Base-by-base conservation (phyloP, 1,140 invertebrate genomes). In the Drosophila pallidifrons region DNA sequence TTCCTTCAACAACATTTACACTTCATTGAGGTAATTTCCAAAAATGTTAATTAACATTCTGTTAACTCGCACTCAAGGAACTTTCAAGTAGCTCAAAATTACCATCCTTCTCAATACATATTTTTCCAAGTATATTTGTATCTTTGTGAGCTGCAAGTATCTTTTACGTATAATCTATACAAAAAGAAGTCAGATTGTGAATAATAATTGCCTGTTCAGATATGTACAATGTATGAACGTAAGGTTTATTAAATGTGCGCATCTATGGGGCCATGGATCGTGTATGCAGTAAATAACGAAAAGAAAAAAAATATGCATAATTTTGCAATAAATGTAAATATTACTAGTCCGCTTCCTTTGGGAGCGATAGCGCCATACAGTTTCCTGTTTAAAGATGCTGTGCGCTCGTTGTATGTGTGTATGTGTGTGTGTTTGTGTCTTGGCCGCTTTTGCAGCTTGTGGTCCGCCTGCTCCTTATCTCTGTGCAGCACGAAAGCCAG, bases 281-380 rank as follows among this genome's bases (percentile, higher is more conserved):
- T 72, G 35, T 66, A 65, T 61, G 13, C 13, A 30, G 11, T 47
- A 68, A 85, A 78, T 82, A 69, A 80, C 5, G 30, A 32, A 8
- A 25, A 46, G 10, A 55, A 67, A 85, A 78, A 77, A 88, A 69
- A 80, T 88, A 82, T 88, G 85, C 85, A 88, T 88, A 88, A 88
- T 88, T 88, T 89, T 81, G 85, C 85, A 88, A 88, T 88, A 88
- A 88, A 88, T 88, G 85, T 88, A 89, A 88, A 88, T 88, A 89
- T 88, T 89, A 89, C 85, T 89, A 71, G 85, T 89, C 46, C 59
- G 85, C 85, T 88, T 88, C 85, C 83, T 88, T 83, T 87, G 83
- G 83, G 83, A 87, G 75, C 77, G 77, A 78, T 70, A 83, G 85
- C 85, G 85, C 85, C 85, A 75, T 72, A 75, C 52, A 67, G 79